Conservation (phyloP, 1,140 invertebrate genomes). For the Caenorhabditis remanei region DNA sequence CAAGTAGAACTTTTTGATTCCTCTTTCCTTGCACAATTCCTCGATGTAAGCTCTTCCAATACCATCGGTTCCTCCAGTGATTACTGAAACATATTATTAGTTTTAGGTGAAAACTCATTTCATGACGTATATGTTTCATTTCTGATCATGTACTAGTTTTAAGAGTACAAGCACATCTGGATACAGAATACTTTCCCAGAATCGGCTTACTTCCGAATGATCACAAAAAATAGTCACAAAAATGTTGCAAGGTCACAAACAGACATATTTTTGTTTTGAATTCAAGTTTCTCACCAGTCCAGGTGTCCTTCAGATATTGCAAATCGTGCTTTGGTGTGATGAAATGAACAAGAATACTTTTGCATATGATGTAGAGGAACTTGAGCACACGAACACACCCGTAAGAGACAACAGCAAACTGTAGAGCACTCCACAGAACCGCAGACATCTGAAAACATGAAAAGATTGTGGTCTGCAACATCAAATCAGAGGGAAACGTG, state of each 20-base stretch:
- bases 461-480: background rate
- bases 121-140: background rate
- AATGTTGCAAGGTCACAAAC: background rate
- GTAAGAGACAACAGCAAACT: constrained; percentile 21
- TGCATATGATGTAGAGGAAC: constrained; percentile 64
- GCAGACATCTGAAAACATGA: background rate
- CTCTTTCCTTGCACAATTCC: constrained; percentile 80
- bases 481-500: background rate
- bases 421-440: background rate
- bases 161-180: background rate
- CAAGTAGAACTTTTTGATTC: constrained; percentile 79
- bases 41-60: constrained; percentile 90
- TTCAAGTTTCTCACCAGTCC: constrained; percentile 69
- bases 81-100: constrained; percentile 81
- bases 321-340: constrained; percentile 68
- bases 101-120: background rate
- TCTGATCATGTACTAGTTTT: background rate
- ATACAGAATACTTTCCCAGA: constrained; percentile 1
- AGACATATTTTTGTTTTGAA: background rate
- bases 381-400: constrained; percentile 65
- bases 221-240: background rate
- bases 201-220: background rate
- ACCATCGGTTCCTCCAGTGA: constrained; percentile 92
- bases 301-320: constrained; percentile 65
- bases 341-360: constrained; percentile 69